Conservation (phyloP, 2,888 invertebrate species). For the Orthosia gothica region DNA sequence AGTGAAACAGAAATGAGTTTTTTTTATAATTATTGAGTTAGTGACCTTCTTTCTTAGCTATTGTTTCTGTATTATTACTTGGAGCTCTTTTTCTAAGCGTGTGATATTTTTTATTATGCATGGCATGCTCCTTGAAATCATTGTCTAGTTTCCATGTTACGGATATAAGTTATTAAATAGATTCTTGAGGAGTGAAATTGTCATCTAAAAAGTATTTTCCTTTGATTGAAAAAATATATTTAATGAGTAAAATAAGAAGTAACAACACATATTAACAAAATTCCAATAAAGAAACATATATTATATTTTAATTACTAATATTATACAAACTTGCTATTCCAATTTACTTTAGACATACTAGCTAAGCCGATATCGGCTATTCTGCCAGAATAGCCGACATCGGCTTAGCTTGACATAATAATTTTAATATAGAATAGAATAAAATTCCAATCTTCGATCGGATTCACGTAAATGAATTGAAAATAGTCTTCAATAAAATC, state of each 20-base stretch:
- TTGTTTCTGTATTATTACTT: conserved; percentile 28
- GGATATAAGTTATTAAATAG: conserved; percentile 10
- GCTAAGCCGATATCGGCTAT: too few species aligned
- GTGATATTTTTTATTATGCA: conserved; percentile 24
- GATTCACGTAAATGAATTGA: not conserved
- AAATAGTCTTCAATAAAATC: not conserved
- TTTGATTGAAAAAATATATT: not conserved
- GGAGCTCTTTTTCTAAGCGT: conserved; percentile 5
- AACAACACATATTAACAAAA: not conserved
- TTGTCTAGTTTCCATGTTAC: conserved; percentile 4
- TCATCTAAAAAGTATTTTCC: not conserved
- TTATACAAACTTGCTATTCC: too few species aligned
- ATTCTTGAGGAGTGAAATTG: not conserved
- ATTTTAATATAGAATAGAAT: too few species aligned
- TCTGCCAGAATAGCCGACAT: too few species aligned
- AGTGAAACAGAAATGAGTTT: conserved; percentile 33
- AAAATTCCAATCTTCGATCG: not conserved
- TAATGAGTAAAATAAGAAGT: not conserved
- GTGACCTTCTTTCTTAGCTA: conserved; percentile 39
- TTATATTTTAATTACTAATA: too few species aligned
- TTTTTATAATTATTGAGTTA: conserved; percentile 30
- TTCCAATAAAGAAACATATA: too few species aligned
- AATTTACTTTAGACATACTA: too few species aligned
- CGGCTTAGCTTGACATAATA: too few species aligned
- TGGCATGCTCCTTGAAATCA: conserved; percentile 13